Evolutionary conservation across 2,113 vertebrate genomes (phyloP).

Genomic region (Rhodinocichla rosea): DNA sequence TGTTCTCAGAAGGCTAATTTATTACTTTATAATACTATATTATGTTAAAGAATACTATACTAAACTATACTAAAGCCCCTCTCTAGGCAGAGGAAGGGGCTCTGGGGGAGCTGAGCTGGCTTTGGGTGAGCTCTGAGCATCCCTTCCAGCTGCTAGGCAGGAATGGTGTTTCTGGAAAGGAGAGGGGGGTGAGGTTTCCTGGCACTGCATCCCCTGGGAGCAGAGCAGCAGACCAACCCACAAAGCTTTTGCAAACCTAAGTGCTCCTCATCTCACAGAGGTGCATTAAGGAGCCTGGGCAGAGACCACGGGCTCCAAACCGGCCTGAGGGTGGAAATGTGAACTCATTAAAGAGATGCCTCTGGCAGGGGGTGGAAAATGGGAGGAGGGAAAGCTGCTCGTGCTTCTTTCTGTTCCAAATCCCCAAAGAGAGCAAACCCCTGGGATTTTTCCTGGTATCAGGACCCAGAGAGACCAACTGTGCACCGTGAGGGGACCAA

Average conservation of each 20-base stretch:
- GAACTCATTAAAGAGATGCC: neutral
- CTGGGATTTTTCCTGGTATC: neutral
- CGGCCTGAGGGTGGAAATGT: neutral
- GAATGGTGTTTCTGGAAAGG: conserved; percentile 36
- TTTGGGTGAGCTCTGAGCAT: neutral
- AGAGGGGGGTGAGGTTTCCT: neutral
- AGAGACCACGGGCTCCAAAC: neutral
- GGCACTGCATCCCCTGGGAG: conserved; percentile 18
- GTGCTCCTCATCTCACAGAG: neutral
- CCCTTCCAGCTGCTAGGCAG: neutral
- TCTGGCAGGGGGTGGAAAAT: neutral
- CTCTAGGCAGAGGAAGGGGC: neutral
- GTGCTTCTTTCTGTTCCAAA: neutral
- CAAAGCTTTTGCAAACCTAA: conserved; percentile 14
- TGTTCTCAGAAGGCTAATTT: no score
- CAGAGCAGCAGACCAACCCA: neutral
- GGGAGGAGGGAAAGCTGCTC: neutral
- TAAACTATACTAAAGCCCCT: neutral
- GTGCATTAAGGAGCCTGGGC: conserved; percentile 7
- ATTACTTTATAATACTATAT: no score
- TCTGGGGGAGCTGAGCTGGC: neutral
- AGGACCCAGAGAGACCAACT: neutral
- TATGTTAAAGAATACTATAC: no score
- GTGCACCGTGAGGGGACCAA: rapidly evolving
- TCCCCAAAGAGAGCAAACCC: neutral